Evolutionary conservation across 2,888 invertebrate genomes (phyloP).

Genomic region (Teinopalpus imperialis): DNA sequence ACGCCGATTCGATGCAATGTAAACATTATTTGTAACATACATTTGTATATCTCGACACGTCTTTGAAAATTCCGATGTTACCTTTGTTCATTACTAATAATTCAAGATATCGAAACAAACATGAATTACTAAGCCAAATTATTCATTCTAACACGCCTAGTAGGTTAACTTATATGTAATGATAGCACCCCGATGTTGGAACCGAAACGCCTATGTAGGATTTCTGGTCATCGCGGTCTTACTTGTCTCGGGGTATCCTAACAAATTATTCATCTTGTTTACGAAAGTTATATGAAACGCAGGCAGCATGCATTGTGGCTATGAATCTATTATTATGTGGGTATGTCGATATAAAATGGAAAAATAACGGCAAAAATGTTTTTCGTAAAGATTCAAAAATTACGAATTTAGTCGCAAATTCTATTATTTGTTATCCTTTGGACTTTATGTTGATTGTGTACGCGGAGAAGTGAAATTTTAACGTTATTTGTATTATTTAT

Average conservation of each 20-base stretch:
- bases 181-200: slow-evolving; percentile 4
- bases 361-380: slow-evolving; percentile 23
- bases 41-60: slow-evolving; percentile 57
- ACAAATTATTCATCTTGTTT: slow-evolving; percentile 17
- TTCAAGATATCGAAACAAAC: slow-evolving; percentile 30
- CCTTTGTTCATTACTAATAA: slow-evolving; percentile 39
- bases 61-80: slow-evolving; percentile 50
- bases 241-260: too few species aligned
- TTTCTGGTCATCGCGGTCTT: too few species aligned
- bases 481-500: slow-evolving; percentile 80
- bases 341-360: slow-evolving; percentile 24
- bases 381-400: slow-evolving; percentile 30
- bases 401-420: slow-evolving; percentile 46
- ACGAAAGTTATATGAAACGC: slow-evolving; percentile 27
- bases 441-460: slow-evolving; percentile 60
- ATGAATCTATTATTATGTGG: slow-evolving; percentile 31
- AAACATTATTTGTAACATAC: slow-evolving; percentile 50
- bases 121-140: slow-evolving; percentile 34
- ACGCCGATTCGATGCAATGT: slow-evolving; percentile 32
- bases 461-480: slow-evolving; percentile 57
- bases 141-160: slow-evolving; percentile 29
- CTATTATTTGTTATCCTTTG: slow-evolving; percentile 43
- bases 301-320: slow-evolving; percentile 33
- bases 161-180: slow-evolving; percentile 28
- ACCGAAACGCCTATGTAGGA: background rate